These are phyloP conservation scores for Catharus bicknelli DNA, from an alignment of 2,113 vertebrate genomes.

Conservation along the genomic window DNA sequence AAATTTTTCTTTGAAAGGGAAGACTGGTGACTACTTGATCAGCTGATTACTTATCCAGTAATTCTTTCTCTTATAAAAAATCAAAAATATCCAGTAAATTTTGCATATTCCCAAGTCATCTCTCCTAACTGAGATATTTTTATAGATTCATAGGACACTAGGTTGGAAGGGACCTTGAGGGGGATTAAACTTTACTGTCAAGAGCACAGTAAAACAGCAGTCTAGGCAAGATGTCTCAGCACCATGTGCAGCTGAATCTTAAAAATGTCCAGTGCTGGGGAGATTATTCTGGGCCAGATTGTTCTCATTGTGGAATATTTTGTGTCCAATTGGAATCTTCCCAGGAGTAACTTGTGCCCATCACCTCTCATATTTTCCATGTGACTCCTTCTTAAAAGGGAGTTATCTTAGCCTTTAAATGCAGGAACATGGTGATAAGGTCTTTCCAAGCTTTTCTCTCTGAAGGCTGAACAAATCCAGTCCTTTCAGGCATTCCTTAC, in stretches of 20 bases:
- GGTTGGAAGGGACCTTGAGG: not conserved
- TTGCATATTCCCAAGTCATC: not conserved
- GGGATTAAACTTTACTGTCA: not conserved
- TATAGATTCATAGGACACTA: not conserved
- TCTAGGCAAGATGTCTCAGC: not conserved
- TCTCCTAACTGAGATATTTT: not conserved
- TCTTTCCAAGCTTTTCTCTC: not conserved
- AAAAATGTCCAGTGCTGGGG: accelerated
- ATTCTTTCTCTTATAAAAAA: not conserved
- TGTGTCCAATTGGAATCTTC: not conserved
- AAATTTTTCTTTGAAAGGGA: not conserved
- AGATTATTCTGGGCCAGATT: not conserved
- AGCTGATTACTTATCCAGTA: not conserved
- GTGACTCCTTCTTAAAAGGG: not conserved
- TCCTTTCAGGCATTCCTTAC: not conserved
- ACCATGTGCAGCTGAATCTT: not conserved
- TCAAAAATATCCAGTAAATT: not conserved
- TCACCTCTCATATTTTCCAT: not conserved
- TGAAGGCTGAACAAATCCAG: not conserved
- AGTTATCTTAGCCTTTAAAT: not conserved
- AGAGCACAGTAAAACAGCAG: not conserved
- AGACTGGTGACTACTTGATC: not conserved
- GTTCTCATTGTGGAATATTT: not conserved
- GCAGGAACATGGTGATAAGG: not conserved
- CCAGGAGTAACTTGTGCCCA: not conserved